These are phyloP conservation scores for Pentalonia nigronervosa DNA, from an alignment of 1,140 invertebrate genomes.

Conservation along the genomic window DNA sequence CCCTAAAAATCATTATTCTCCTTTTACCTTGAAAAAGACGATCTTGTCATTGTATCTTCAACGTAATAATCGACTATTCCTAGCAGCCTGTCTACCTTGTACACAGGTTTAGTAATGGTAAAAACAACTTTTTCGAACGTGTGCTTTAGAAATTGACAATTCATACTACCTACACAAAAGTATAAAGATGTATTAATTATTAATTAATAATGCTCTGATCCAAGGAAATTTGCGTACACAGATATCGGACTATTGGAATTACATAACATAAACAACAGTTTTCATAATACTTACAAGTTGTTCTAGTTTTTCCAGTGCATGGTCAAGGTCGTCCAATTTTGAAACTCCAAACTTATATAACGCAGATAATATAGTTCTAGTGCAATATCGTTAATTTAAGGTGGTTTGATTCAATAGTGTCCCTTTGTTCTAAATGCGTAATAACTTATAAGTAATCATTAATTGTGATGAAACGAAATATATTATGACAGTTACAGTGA, in stretches of 20 bases:
- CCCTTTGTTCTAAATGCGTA: neutral
- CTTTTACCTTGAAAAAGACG: neutral
- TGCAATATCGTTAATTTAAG: neutral
- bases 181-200: neutral
- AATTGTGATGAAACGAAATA: neutral
- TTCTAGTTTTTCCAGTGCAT: neutral
- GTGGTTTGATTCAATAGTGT: neutral
- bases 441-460: neutral
- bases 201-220: neutral
- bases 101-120: neutral
- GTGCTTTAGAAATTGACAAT: neutral
- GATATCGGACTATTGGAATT: neutral
- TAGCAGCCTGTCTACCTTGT: neutral
- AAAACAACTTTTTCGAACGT: neutral
- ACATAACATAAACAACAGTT: neutral
- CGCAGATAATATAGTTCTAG: neutral
- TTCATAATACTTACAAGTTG: neutral
- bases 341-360: neutral
- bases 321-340: neutral
- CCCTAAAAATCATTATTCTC: neutral
- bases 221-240: neutral
- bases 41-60: neutral
- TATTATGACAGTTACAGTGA: neutral
- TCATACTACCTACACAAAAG: neutral
- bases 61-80: neutral